Evolutionary conservation across 2,113 vertebrate species (phyloP).

Genomic region (Anthoscopus minutus): DNA sequence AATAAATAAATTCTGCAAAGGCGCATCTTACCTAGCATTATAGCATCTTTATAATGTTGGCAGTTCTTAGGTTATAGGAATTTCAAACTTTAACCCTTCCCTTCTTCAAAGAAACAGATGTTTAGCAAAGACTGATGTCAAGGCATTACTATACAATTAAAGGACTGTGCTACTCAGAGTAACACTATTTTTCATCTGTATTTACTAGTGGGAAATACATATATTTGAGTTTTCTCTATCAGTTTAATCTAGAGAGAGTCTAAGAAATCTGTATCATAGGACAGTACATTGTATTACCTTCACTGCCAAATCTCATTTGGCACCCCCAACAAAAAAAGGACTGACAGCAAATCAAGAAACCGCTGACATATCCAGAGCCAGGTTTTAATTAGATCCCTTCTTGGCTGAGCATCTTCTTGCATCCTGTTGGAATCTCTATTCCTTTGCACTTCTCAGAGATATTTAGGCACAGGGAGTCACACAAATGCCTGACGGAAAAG

Average conservation of each 20-base stretch:
- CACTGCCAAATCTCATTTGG: conserved; percentile 72
- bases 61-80: background rate
- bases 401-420: background rate
- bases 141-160: background rate
- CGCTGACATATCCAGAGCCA: conserved; percentile 65
- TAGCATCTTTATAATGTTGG: background rate
- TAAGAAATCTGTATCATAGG: background rate
- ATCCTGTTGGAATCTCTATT: background rate
- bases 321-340: conserved; percentile 70
- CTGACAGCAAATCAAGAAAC: conserved; percentile 64
- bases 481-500: conserved; percentile 4
- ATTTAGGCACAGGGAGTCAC: background rate
- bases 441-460: background rate
- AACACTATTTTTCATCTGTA: background rate
- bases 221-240: background rate
- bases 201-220: background rate
- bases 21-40: background rate
- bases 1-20: background rate
- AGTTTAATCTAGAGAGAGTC: background rate
- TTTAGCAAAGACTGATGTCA: background rate
- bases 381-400: background rate
- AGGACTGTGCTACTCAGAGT: background rate
- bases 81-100: background rate
- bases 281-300: conserved; percentile 59
- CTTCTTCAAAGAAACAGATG: background rate